These are phyloP conservation scores for Trogon surrucura DNA, from an alignment of 2,113 vertebrate genomes.

Conservation along the genomic window DNA sequence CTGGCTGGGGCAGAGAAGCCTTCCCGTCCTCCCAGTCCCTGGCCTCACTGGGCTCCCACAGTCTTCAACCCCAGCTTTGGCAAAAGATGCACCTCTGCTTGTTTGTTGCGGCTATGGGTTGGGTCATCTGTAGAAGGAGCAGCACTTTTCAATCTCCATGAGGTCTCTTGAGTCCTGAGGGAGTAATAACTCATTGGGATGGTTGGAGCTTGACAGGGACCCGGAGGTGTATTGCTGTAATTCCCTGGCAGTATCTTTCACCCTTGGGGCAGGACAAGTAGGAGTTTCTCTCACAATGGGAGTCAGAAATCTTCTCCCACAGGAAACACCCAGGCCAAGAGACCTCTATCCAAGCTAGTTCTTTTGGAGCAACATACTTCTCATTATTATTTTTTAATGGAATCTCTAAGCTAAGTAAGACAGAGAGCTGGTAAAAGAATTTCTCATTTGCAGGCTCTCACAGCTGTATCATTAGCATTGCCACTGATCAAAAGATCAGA, in stretches of 20 bases:
- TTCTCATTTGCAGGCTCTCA: neutral
- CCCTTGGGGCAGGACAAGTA: conserved; percentile 15
- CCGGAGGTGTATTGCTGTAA: conserved; percentile 18
- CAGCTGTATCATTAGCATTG: neutral
- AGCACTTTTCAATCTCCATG: neutral
- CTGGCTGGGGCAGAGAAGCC: neutral
- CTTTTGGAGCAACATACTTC: neutral
- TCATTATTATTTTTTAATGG: neutral
- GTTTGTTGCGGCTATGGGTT: neutral
- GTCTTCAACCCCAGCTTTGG: neutral
- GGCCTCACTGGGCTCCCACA: neutral
- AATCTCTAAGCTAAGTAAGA: neutral
- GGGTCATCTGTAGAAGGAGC: conserved; percentile 1
- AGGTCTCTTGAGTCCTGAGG: neutral
- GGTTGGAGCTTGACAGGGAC: conserved; percentile 18
- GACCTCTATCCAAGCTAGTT: neutral
- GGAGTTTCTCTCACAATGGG: conserved; percentile 14
- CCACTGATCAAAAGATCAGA: neutral
- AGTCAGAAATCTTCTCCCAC: conserved; percentile 31
- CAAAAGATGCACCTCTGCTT: neutral
- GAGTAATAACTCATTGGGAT: conserved; percentile 10
- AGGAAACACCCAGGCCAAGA: conserved; percentile 12
- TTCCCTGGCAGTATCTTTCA: conserved; percentile 38
- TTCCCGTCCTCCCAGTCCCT: fast-evolving
- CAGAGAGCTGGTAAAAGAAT: neutral